A percentile compares a stretch with the other conserved stretches of the same genome.
Conservation (phyloP, 2,797 vertebrate genomes). For the Naso thynnoides region DNA sequence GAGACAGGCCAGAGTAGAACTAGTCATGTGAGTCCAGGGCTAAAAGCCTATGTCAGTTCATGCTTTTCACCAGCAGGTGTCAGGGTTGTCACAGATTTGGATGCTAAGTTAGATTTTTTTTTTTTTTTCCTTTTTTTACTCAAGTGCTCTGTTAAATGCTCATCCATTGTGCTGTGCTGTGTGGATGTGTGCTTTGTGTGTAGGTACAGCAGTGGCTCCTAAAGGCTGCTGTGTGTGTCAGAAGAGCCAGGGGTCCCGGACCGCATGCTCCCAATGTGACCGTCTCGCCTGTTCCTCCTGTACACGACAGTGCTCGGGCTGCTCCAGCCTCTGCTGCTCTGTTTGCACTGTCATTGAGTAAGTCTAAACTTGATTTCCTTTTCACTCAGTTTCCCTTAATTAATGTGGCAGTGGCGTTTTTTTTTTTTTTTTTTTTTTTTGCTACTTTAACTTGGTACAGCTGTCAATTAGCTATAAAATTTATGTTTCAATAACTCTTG, state of each 20-base stretch:
- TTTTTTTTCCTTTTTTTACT: background rate
- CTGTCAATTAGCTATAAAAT: background rate
- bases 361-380: conserved; percentile 39
- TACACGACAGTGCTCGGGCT: conserved; percentile 80
- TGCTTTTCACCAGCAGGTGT: conserved; percentile 66
- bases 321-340: conserved; percentile 82
- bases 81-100: conserved; percentile 41
- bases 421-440: background rate
- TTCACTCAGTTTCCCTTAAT: background rate
- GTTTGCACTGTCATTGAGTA: conserved; percentile 85
- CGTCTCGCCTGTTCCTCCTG: conserved; percentile 79
- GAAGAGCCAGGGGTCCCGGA: conserved; percentile 67
- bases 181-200: conserved; percentile 12
- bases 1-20: background rate
- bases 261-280: conserved; percentile 82
- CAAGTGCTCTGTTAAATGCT: background rate
- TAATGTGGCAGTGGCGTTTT: background rate
- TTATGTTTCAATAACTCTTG: background rate
- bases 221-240: conserved; percentile 82
- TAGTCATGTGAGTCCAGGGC: no score
- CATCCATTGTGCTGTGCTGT: background rate
- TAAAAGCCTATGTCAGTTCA: conserved; percentile 8
- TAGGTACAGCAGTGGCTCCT: conserved; percentile 61
- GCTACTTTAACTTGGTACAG: background rate
- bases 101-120: background rate